phyloP scores from a whole-genome alignment of 2,888 invertebrate species.

The Amphipoea oculea region DNA sequence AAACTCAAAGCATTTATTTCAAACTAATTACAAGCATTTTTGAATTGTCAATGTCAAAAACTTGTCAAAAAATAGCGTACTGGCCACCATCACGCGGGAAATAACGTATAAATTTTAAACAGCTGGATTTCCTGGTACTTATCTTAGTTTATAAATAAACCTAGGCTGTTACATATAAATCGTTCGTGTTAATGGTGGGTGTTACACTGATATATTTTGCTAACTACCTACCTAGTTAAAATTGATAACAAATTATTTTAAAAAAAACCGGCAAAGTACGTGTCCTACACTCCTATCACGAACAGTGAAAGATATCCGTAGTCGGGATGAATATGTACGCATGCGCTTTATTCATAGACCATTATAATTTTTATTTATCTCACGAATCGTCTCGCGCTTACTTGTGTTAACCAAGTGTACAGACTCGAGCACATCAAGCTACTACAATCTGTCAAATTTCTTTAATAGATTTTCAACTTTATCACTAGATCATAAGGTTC shows the following conservation, averaged over 20 bases:
- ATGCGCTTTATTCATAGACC: neutral
- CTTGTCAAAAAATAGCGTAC: neutral
- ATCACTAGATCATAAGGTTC: too few relatives aligned
- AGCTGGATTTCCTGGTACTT: slow-evolving; percentile 1
- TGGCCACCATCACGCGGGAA: neutral
- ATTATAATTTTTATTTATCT: neutral
- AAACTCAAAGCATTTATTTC: too few relatives aligned
- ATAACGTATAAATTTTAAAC: neutral
- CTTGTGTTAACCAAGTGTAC: too few relatives aligned
- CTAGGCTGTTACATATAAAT: neutral
- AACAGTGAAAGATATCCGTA: neutral
- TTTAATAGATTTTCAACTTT: too few relatives aligned
- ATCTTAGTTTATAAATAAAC: slow-evolving; percentile 9
- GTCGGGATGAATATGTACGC: neutral
- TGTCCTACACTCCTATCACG: neutral
- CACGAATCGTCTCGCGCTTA: neutral
- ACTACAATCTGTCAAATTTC: too few relatives aligned
- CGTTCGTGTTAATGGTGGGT: neutral
- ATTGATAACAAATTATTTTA: neutral
- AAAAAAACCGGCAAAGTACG: neutral
- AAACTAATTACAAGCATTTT: too few relatives aligned
- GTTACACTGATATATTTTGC: neutral
- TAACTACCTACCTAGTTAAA: neutral
- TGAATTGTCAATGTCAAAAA: too few relatives aligned
- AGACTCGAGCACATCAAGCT: too few relatives aligned